Conservation (phyloP, 2,113 vertebrate species). For the Origma solitaria region DNA sequence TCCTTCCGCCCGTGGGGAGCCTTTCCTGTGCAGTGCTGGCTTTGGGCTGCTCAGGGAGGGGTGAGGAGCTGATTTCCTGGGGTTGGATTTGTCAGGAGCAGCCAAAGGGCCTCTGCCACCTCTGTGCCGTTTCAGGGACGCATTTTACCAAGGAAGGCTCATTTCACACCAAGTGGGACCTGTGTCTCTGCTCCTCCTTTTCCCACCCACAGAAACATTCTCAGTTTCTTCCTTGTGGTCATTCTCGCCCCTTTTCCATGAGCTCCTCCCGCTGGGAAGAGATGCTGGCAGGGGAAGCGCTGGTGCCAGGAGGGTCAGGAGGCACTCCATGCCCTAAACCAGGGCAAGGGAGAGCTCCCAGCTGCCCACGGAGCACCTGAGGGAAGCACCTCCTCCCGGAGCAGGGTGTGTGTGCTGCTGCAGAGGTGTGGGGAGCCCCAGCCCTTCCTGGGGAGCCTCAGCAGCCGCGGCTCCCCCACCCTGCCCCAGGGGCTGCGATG, state of each 20-base stretch:
- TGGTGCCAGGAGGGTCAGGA: neutral
- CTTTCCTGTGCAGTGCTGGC: neutral
- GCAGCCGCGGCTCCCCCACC: neutral
- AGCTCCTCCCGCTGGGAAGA: neutral
- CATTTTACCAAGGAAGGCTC: neutral
- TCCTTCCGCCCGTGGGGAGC: rapidly evolving
- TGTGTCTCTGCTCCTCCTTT: neutral
- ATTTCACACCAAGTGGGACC: neutral
- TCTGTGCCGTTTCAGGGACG: rapidly evolving
- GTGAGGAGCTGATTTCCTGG: neutral
- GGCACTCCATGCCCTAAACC: too few species aligned
- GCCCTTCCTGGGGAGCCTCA: rapidly evolving
- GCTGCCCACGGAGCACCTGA: neutral
- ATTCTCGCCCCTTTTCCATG: neutral
- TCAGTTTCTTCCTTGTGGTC: neutral
- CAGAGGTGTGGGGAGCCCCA: neutral
- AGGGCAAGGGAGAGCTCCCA: neutral
- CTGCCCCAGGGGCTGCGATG: neutral
- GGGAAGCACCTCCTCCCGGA: neutral
- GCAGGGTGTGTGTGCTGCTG: too few species aligned
- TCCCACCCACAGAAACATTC: rapidly evolving
- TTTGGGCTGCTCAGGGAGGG: rapidly evolving
- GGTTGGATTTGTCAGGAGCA: rapidly evolving
- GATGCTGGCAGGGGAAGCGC: neutral
- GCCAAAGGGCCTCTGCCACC: neutral